Conservation (phyloP, 2,113 vertebrate species). For the Rhinolophus sinicus region DNA sequence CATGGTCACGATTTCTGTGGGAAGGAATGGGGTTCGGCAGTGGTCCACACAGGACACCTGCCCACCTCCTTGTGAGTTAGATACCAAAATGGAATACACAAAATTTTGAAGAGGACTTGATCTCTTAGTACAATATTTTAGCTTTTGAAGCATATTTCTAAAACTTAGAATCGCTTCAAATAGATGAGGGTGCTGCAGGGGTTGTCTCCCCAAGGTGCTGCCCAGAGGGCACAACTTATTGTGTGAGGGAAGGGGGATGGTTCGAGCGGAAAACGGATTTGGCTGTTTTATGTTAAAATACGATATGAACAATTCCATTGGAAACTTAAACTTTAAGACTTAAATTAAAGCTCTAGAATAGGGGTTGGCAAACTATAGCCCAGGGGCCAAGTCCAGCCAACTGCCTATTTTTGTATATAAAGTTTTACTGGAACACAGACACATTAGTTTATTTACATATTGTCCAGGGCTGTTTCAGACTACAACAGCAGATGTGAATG, state of each 20-base stretch:
- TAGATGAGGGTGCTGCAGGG: background rate
- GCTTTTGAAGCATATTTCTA: background rate
- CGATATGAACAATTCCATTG: too few relatives aligned
- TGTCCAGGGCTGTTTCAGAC: background rate
- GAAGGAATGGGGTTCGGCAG: background rate
- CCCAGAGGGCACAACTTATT: background rate
- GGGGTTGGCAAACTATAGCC: background rate
- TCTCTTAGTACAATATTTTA: background rate
- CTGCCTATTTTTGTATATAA: background rate
- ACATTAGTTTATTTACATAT: background rate
- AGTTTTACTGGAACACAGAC: background rate
- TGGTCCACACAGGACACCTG: fast-evolving
- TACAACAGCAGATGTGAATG: background rate
- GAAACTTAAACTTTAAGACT: background rate
- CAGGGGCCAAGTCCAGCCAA: background rate
- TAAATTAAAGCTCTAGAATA: background rate
- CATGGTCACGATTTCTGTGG: background rate
- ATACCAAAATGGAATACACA: background rate
- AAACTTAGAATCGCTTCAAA: background rate
- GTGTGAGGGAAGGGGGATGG: fast-evolving
- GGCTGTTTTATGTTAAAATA: background rate
- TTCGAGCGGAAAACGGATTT: too few relatives aligned
- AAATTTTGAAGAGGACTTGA: background rate
- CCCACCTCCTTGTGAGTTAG: background rate
- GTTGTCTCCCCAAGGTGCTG: fast-evolving